Conservation (phyloP, 2,113 vertebrate genomes). For the Oreochromis spilurus region DNA sequence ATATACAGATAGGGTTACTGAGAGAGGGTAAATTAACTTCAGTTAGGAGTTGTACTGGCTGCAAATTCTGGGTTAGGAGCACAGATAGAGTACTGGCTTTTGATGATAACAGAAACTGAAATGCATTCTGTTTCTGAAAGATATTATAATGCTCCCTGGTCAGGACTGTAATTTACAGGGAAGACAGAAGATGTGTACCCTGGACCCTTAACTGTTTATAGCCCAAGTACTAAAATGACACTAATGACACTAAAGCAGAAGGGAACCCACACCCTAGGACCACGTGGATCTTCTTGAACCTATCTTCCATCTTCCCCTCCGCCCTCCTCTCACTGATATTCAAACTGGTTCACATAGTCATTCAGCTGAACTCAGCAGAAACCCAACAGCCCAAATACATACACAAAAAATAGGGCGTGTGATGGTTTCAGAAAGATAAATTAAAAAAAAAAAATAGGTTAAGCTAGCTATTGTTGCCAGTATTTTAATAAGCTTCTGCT, state of each 20-base stretch:
- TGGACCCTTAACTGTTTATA: background rate
- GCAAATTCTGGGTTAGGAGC: background rate
- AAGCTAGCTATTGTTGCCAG: background rate
- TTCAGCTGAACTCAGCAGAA: background rate
- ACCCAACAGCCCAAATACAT: background rate
- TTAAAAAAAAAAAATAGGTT: background rate
- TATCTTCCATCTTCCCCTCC: background rate
- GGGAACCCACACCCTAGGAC: background rate
- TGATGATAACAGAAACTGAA: background rate
- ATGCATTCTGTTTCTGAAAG: background rate
- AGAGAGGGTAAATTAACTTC: background rate
- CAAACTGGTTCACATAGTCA: background rate
- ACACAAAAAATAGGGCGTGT: background rate
- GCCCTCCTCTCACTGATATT: background rate
- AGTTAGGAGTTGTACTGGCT: background rate
- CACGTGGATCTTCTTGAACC: background rate
- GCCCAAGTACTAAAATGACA: background rate
- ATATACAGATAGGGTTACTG: conserved; percentile 13
- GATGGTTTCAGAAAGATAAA: background rate
- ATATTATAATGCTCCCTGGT: background rate
- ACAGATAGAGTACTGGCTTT: background rate
- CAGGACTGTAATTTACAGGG: background rate
- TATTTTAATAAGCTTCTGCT: background rate
- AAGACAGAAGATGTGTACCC: background rate
- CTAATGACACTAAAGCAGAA: background rate